Conservation (phyloP, 2,888 invertebrate species). For the Ormyrus labotus region DNA sequence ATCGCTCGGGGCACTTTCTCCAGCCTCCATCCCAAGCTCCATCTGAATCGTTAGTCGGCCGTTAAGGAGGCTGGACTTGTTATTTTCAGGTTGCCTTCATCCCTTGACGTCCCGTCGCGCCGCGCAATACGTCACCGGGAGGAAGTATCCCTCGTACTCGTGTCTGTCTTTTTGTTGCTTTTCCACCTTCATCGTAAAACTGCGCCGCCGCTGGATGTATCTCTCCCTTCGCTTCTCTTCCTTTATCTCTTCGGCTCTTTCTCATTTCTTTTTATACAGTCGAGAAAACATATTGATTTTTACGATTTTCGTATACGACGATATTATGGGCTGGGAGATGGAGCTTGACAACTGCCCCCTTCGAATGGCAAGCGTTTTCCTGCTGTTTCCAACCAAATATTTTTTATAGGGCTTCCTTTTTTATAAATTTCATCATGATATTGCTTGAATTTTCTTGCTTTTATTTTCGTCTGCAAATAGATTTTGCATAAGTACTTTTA, state of each 20-base stretch:
- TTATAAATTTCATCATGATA: too few relatives aligned
- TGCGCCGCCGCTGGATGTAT: neutral
- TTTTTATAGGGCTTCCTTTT: too few relatives aligned
- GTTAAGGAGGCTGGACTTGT: slow-evolving; percentile 51
- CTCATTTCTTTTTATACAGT: slow-evolving; percentile 23
- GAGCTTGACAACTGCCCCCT: slow-evolving; percentile 1
- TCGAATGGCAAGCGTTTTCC: slow-evolving; percentile 17
- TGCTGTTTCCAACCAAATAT: slow-evolving; percentile 4
- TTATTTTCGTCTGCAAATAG: too few relatives aligned
- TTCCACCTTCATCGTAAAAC: slow-evolving; percentile 26
- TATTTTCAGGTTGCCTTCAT: slow-evolving; percentile 38
- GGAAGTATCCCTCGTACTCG: neutral
- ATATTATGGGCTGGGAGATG: neutral
- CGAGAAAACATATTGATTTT: slow-evolving; percentile 42
- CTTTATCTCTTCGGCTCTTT: neutral
- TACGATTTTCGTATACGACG: slow-evolving; percentile 30
- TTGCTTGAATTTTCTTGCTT: too few relatives aligned
- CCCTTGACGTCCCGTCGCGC: slow-evolving; percentile 7
- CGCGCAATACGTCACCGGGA: slow-evolving; percentile 29
- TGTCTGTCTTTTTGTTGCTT: neutral
- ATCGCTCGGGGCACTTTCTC: slow-evolving; percentile 35
- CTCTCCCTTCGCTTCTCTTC: slow-evolving; percentile 8
- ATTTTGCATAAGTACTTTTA: too few relatives aligned
- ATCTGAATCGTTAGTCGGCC: slow-evolving; percentile 51
- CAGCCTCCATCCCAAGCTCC: neutral